Evolutionary conservation across 2,113 vertebrate genomes (phyloP), one percentile per base, ranked within the genome.

Genomic region (Gallinago undulata): DNA sequence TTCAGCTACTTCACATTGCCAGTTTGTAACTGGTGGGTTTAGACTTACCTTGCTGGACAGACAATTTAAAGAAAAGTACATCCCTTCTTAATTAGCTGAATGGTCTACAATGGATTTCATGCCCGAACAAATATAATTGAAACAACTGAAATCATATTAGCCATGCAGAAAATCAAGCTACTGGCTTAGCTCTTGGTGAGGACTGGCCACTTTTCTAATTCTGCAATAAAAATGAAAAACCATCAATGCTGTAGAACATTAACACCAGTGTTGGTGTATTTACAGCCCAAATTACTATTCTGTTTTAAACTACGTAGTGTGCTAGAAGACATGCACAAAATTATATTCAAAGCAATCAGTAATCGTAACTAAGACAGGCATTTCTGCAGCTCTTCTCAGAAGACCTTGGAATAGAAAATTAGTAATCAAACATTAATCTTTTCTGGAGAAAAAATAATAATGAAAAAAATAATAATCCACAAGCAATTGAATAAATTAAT

Each of bases 41-140:
- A 84, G 62, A 72, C 43, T 85, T 85, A 72, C 63, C 25, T 79
- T 76, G 37, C 59, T 70, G 50, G 70, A 62, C n/a, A 50, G 35
- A 41, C 11, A 23, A 80, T 55, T 66, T 87, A 64, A 92, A 95
- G 70, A 39, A 88, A 90, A 88, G 67, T 66, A 47, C 37, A 63
- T 25, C 47, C 50, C 64, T 55, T 81, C 74, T 75, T 89, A 89
- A 87, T 88, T 69, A 95, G 81, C 63, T 35, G 82, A 83, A 80
- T 83, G 35, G 77, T 77, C 89, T 77, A 55, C 59, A 90, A 8
- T 41, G 60, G 66, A 94, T 83, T 94, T 96, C 50, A 75, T 83
- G 51, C 59, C 78, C 74, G 87, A 91, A 51, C 37, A 94, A 91
- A 80, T 73, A 74, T 73, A 93, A 95, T 13, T 79, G 88, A 92